Conservation (phyloP, 2,797 vertebrate species). For the Ispidina picta region DNA sequence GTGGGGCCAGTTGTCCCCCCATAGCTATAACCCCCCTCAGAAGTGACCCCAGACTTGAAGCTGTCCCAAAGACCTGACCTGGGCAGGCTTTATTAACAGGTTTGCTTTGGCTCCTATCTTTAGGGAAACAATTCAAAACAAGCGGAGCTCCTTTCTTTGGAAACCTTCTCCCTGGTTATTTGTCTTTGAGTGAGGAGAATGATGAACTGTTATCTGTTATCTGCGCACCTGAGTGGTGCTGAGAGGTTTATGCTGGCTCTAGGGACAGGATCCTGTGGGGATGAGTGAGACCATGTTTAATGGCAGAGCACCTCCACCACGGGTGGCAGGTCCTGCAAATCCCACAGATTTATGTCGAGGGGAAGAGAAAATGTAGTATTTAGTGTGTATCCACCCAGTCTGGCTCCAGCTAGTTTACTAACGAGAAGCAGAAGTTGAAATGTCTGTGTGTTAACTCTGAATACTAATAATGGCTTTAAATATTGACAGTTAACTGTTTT, state of each 20-base stretch:
- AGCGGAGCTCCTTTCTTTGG: neutral
- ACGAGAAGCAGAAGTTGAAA: neutral
- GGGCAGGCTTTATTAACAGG: neutral
- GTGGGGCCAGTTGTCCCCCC: rapidly evolving
- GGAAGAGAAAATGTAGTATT: neutral
- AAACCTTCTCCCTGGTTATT: neutral
- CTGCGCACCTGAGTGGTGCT: rapidly evolving
- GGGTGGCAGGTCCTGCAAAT: neutral
- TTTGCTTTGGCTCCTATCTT: neutral
- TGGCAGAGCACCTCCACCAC: neutral
- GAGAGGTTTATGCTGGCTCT: neutral
- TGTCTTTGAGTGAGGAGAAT: rapidly evolving
- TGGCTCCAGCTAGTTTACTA: neutral
- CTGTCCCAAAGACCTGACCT: neutral
- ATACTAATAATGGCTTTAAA: neutral
- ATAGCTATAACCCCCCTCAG: neutral
- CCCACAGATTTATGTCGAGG: rapidly evolving
- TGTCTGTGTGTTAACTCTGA: neutral
- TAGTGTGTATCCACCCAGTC: neutral
- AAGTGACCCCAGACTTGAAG: neutral
- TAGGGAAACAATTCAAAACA: neutral
- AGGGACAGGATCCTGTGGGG: neutral
- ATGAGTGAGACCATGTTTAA: neutral
- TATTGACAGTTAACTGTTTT: neutral
- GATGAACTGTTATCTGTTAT: neutral